Evolutionary conservation across 2,797 vertebrate species (phyloP).

Genomic region (Cryptoprocta ferox): DNA sequence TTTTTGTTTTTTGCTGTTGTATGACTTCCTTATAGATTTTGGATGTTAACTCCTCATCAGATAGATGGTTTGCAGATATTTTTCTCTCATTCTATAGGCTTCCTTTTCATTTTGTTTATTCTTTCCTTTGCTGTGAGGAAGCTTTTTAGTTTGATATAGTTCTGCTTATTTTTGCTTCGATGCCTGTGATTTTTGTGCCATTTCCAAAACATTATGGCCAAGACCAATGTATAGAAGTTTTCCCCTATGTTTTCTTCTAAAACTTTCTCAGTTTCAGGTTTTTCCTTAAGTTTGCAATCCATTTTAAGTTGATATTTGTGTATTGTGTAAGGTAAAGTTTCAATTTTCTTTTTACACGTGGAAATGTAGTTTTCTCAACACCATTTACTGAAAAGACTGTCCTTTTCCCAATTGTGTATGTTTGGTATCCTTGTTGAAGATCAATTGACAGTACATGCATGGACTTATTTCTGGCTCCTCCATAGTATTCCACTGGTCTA

Average conservation of each 20-base stretch:
- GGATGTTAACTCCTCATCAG: background rate
- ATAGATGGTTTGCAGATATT: background rate
- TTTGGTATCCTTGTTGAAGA: background rate
- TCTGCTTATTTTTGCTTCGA: background rate
- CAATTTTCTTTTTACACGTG: background rate
- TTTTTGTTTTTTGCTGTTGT: background rate
- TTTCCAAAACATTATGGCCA: background rate
- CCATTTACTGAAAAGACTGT: background rate
- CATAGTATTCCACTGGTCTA: background rate
- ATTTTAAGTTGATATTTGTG: background rate
- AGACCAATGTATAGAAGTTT: background rate
- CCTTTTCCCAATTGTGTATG: background rate
- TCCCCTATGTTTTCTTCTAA: background rate
- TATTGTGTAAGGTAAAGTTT: background rate
- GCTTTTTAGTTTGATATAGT: background rate
- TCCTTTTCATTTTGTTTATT: background rate
- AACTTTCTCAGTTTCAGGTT: background rate
- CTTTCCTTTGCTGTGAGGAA: background rate
- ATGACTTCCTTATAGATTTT: background rate
- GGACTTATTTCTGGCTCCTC: background rate
- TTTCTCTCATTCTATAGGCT: background rate
- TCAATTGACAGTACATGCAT: background rate
- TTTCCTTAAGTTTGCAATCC: background rate
- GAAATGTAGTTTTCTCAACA: background rate
- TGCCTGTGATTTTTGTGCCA: background rate